Evolutionary conservation across 1,140 invertebrate genomes (phyloP).

Genomic region (Drosophila lacteicornis): DNA sequence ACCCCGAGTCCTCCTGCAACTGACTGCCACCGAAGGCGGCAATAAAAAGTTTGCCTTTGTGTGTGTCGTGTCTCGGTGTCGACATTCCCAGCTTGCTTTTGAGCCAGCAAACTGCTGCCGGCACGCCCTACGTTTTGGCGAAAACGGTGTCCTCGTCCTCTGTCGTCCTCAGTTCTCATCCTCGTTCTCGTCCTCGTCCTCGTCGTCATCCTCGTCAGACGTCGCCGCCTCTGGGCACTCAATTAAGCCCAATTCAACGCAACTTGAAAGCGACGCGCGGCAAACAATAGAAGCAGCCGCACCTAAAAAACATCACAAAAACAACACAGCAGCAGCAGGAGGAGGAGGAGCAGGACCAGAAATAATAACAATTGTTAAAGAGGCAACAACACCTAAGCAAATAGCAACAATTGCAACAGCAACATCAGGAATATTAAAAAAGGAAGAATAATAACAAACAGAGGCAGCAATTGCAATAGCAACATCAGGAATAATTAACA

Average conservation of each 20-base stretch:
- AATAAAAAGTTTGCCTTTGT: slow-evolving; percentile 60
- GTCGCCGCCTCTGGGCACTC: slow-evolving; percentile 70
- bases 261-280: slow-evolving; percentile 62
- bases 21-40: slow-evolving; percentile 49
- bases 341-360: not conserved
- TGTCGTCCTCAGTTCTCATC: slow-evolving; percentile 8
- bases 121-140: slow-evolving; percentile 18
- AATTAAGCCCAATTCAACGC: slow-evolving; percentile 76
- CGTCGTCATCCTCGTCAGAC: slow-evolving; percentile 13
- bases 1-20: not conserved
- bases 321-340: not conserved
- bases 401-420: not conserved
- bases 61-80: slow-evolving; percentile 34
- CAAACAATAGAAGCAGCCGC: slow-evolving; percentile 11
- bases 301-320: slow-evolving; percentile 17
- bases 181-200: not conserved
- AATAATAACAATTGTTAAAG: slow-evolving; percentile 8
- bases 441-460: not conserved
- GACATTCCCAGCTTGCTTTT: slow-evolving; percentile 14
- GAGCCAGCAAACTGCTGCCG: slow-evolving; percentile 1
- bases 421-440: not conserved
- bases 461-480: not conserved
- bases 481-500: not conserved
- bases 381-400: not conserved
- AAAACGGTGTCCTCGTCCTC: slow-evolving; percentile 36